Evolutionary conservation across 92 coral and sea anemone species (phyloP).

Genomic region (Palythoa grandiflora): DNA sequence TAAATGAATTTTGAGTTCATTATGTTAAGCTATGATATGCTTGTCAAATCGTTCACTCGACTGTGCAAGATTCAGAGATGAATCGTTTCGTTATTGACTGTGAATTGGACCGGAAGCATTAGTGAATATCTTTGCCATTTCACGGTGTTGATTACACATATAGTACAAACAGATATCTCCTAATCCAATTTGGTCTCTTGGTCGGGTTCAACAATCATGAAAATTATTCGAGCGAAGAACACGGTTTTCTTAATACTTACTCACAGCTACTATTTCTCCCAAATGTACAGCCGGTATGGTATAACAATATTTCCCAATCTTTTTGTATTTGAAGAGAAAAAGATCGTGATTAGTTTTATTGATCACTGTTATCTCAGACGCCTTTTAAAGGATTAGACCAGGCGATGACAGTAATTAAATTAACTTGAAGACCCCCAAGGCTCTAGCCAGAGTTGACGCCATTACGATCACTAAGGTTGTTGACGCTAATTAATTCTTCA

Average conservation of each 20-base stretch:
- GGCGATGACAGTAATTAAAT: constrained; percentile 53
- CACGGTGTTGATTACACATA: constrained; percentile 17
- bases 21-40: not conserved
- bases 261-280: not conserved
- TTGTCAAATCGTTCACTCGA: constrained; percentile 15
- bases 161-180: constrained; percentile 7
- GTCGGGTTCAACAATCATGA: not conserved
- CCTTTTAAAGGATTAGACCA: constrained; percentile 14
- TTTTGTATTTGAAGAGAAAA: not conserved
- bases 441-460: constrained; percentile 4
- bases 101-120: constrained; percentile 44
- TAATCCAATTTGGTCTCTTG: constrained; percentile 1
- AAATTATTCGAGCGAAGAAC: not conserved
- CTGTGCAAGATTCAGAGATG: constrained; percentile 11
- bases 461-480: constrained; percentile 12
- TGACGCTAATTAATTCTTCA: constrained; percentile 43
- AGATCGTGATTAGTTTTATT: not conserved
- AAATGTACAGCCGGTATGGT: not conserved
- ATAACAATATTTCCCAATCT: not conserved
- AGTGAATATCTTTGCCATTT: constrained; percentile 9
- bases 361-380: constrained; percentile 35
- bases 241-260: not conserved
- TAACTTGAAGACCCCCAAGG: constrained; percentile 21
- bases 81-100: constrained; percentile 41
- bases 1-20: not conserved